Conservation (phyloP, 2,888 invertebrate genomes). For the Cybosia mesomella region DNA sequence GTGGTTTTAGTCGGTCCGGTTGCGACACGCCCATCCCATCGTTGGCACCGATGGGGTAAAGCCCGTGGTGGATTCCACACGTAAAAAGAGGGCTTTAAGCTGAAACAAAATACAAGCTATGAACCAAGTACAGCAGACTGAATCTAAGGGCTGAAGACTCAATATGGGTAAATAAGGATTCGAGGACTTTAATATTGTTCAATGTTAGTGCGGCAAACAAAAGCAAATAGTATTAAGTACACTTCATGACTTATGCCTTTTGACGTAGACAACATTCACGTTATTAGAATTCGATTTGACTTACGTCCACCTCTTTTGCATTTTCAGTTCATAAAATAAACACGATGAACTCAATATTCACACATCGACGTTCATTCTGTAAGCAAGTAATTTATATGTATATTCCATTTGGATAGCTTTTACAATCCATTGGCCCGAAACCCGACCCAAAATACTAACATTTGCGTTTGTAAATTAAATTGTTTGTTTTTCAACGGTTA, state of each 20-base stretch:
- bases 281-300: too few relatives aligned
- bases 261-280: too few relatives aligned
- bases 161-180: background rate
- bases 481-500: background rate
- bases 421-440: background rate
- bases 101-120: background rate
- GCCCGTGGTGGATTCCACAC: too few relatives aligned
- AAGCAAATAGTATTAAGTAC: background rate
- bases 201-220: background rate
- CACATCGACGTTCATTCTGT: background rate
- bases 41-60: too few relatives aligned
- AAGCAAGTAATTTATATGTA: constrained; percentile 9
- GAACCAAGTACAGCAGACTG: background rate
- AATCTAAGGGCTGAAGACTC: background rate
- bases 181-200: background rate
- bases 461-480: background rate
- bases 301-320: background rate
- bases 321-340: background rate
- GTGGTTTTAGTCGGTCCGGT: too few relatives aligned
- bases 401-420: background rate
- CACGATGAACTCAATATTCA: background rate
- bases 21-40: too few relatives aligned
- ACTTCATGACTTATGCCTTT: too few relatives aligned
- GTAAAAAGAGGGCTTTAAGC: background rate
- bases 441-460: background rate